Conservation (phyloP, 2,113 vertebrate species). For the Elephas maximus region DNA sequence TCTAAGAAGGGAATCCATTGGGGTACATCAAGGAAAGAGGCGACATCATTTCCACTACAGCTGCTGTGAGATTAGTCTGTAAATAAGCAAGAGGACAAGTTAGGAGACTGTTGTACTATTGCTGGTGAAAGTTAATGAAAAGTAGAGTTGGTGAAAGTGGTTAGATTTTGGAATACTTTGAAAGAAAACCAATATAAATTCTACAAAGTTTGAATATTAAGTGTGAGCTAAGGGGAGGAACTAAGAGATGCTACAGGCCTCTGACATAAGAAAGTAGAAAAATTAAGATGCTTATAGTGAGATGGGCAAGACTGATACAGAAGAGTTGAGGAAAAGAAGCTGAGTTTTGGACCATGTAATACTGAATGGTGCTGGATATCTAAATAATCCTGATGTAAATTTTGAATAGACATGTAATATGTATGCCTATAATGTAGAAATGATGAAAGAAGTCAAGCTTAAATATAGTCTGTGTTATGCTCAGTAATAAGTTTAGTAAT, state of each 20-base stretch:
- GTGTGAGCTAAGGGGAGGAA: neutral
- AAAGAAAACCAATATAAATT: neutral
- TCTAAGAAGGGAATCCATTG: neutral
- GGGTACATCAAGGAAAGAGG: neutral
- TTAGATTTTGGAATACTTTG: neutral
- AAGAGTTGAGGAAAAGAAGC: neutral
- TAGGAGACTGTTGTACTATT: neutral
- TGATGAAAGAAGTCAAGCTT: neutral
- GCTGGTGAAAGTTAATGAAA: neutral
- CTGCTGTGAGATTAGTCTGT: neutral
- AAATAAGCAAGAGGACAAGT: neutral
- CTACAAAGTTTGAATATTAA: neutral
- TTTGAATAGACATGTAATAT: neutral
- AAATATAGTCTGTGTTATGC: neutral
- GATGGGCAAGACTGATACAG: neutral
- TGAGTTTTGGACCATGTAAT: neutral
- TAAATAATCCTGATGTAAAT: neutral
- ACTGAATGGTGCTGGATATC: neutral
- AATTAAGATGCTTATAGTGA: neutral
- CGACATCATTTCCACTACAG: neutral
- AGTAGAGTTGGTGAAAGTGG: neutral
- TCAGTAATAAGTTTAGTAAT: neutral
- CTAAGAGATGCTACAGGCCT: neutral
- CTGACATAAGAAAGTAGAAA: neutral
- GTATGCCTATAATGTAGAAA: neutral